These are phyloP conservation scores for Trachymyrmex cornetzi DNA, from an alignment of 1,140 invertebrate genomes.

Conservation along the genomic window DNA sequence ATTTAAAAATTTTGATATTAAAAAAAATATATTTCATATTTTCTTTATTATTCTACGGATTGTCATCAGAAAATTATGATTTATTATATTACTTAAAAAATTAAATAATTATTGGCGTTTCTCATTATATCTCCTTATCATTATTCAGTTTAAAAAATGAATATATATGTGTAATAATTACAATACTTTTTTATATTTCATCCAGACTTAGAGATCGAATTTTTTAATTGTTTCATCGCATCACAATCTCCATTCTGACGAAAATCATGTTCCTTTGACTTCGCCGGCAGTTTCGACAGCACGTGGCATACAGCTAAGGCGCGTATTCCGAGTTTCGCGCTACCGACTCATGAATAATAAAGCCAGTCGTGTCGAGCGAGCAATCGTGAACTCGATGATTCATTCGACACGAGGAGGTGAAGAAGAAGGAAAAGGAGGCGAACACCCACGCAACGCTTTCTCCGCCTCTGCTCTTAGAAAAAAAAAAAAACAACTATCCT, in stretches of 20 bases:
- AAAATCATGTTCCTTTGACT: neutral
- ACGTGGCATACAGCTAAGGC: neutral
- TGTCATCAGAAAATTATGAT: neutral
- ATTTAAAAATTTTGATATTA: no score
- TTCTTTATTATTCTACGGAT: neutral
- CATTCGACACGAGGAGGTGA: neutral
- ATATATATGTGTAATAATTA: neutral
- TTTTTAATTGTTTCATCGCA: no score
- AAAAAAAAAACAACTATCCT: constrained; percentile 11
- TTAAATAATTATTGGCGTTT: neutral
- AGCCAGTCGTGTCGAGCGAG: neutral
- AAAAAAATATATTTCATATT: no score
- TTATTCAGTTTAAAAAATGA: neutral
- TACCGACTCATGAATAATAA: constrained; percentile 57
- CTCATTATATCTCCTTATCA: neutral
- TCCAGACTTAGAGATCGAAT: neutral
- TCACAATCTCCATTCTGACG: neutral
- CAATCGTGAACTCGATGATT: constrained; percentile 30
- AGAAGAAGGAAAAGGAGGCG: neutral
- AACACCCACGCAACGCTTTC: constrained; percentile 24
- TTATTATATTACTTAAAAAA: neutral
- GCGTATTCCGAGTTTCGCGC: constrained; percentile 43
- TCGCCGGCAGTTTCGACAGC: constrained; percentile 12
- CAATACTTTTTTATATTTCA: neutral
- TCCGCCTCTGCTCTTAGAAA: neutral